Evolutionary conservation across 2,797 vertebrate species (phyloP), one percentile per base, ranked within the genome.

Genomic region (Muraenolepis orangiensis): DNA sequence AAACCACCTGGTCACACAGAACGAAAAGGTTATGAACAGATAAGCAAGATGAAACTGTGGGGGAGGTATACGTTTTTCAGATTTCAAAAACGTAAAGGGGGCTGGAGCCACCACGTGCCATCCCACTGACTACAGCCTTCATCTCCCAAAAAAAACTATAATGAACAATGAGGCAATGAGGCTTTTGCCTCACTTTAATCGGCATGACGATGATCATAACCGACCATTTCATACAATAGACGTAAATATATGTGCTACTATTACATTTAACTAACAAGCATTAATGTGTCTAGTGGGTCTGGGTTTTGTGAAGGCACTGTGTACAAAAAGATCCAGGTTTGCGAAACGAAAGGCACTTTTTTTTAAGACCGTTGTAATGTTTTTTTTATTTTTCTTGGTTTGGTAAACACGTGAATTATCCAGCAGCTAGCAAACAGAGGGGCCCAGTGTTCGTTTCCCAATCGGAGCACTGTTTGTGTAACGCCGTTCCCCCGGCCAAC

Each of bases 371-470:
- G 76, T 80, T 57, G n/a, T 57, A 20, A n/a, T n/a, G n/a, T n/a
- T n/a, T 57, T n/a, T 76, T 74, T 66, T 71, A 74, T 70, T 79
- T 70, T 81, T 78, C 73, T 67, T 74, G 78, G 84, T 85, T 91
- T 88, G 77, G 86, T 90, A 85, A 92, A 92, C 86, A 91, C 76
- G 83, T 86, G 90, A 92, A 91, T 91, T 91, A 90, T 83, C 80
- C 82, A 81, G 79, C 81, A 84, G 82, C 80, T 69, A 82, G 78
- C 76, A 87, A 92, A 94, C 91, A 93, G 91, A 90, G 86, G 81
- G 30, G 26, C 84, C 51, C 83, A 90, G 90, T 94, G 91, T 93
- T 92, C 76, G 57, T 0, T 30, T 78, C 82, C 77, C 64, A 77
- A 87, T 82, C 70, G 72, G 74, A 67, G 73, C 80, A 2, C 36